Evolutionary conservation across 2,888 invertebrate species (phyloP).

Genomic region (Acanthosepion lycidas): DNA sequence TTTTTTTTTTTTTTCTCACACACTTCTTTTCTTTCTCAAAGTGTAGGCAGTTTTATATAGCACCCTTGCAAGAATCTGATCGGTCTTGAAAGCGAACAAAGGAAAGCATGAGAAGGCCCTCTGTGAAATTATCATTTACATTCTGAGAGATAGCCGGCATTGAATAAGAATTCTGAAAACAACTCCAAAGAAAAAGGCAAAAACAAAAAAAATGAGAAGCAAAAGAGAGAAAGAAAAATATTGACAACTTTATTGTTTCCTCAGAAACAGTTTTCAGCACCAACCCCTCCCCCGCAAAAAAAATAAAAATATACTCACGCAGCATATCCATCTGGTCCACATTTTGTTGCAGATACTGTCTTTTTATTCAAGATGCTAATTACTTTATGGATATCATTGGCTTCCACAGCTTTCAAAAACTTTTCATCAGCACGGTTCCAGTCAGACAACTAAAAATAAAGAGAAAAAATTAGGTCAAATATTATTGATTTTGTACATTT

Average conservation of each 20-base stretch:
- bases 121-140: too few species aligned
- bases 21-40: background rate
- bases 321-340: slow-evolving; percentile 69
- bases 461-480: background rate
- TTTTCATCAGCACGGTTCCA: slow-evolving; percentile 73
- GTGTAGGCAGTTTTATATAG: background rate
- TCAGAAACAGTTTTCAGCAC: background rate
- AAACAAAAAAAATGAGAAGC: too few species aligned
- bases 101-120: too few species aligned
- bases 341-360: slow-evolving; percentile 66
- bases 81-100: background rate
- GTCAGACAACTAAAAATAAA: slow-evolving; percentile 65
- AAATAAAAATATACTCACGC: slow-evolving; percentile 63
- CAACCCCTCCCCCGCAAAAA: too few species aligned
- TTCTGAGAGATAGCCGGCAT: too few species aligned
- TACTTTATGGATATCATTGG: slow-evolving; percentile 63
- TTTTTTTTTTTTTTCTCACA: background rate
- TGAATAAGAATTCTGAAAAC: too few species aligned
- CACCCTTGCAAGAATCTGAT: background rate
- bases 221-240: too few species aligned
- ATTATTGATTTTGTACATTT: too few species aligned
- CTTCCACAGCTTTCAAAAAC: slow-evolving; percentile 68
- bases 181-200: too few species aligned
- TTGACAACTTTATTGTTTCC: background rate
- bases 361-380: slow-evolving; percentile 67